Evolutionary conservation across 2,797 vertebrate genomes (phyloP).

Genomic region (Steatocranus sp.): DNA sequence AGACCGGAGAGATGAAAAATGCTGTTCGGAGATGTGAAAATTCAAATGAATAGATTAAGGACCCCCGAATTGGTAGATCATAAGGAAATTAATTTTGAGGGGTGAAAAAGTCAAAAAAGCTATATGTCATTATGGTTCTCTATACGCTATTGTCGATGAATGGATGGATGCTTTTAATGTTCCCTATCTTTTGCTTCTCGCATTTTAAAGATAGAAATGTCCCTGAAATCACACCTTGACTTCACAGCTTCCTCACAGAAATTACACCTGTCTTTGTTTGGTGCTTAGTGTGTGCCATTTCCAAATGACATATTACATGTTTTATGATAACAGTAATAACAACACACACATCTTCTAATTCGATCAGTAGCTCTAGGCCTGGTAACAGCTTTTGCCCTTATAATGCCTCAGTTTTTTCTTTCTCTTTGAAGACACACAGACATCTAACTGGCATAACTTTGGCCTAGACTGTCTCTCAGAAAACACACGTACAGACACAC

Average conservation of each 20-base stretch:
- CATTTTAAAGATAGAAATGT: background rate
- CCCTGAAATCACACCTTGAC: background rate
- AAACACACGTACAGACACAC: background rate
- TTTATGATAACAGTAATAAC: background rate
- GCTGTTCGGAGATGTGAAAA: background rate
- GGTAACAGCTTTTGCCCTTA: background rate
- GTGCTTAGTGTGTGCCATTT: background rate
- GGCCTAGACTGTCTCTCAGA: background rate
- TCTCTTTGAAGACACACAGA: conserved; percentile 1
- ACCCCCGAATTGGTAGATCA: background rate
- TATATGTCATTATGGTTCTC: background rate
- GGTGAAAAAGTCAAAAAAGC: background rate
- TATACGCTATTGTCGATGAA: background rate
- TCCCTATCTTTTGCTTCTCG: background rate
- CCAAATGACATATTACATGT: background rate
- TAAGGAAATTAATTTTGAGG: background rate
- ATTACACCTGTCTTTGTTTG: background rate
- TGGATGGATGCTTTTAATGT: background rate
- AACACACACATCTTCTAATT: background rate
- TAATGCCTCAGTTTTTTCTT: background rate
- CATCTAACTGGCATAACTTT: background rate
- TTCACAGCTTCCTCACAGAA: background rate
- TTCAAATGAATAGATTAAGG: background rate
- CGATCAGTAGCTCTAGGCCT: background rate
- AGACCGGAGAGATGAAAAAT: too few relatives aligned